A percentile compares a stretch with the other conserved stretches of the same genome.
Evolutionary conservation across 2,113 vertebrate genomes (phyloP).

Genomic region (Anarrhichthys ocellatus): DNA sequence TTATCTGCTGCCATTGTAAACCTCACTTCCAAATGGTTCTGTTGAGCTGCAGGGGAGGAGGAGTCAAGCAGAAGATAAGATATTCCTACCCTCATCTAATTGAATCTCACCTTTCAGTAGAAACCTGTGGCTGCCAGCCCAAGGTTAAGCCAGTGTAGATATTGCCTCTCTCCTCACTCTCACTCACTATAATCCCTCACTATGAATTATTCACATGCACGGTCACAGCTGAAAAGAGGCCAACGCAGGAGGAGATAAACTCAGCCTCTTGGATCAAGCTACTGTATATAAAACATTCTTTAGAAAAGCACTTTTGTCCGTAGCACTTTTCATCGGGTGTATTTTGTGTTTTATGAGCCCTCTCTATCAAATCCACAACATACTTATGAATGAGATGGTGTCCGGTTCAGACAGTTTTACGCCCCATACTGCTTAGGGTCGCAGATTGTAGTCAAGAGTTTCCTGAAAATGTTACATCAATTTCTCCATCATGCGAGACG

Average conservation of each 20-base stretch:
- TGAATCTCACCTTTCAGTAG: constrained; percentile 64
- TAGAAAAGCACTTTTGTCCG: not conserved
- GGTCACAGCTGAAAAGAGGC: constrained; percentile 53
- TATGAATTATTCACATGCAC: constrained; percentile 69
- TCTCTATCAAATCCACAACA: not conserved
- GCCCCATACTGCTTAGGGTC: not conserved
- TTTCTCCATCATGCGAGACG: constrained; percentile 17
- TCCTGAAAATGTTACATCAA: constrained; percentile 37
- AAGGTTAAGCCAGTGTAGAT: constrained; percentile 68
- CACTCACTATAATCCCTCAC: constrained; percentile 17
- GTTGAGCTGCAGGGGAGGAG: constrained; percentile 8
- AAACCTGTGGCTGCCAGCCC: constrained; percentile 62
- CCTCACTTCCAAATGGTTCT: not conserved
- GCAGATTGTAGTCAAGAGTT: constrained; percentile 31
- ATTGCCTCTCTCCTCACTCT: constrained; percentile 33
- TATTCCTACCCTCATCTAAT: constrained; percentile 44
- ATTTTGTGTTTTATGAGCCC: constrained; percentile 19
- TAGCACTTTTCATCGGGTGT: not conserved
- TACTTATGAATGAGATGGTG: not conserved
- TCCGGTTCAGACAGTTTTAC: constrained; percentile 16
- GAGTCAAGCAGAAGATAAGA: constrained; percentile 31
- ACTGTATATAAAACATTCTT: constrained; percentile 18
- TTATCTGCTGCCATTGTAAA: not conserved
- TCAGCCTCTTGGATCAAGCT: constrained; percentile 31
- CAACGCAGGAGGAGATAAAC: constrained; percentile 39